These are phyloP conservation scores for Bovichtus variegatus DNA, from an alignment of 2,797 vertebrate genomes.

Conservation along the genomic window DNA sequence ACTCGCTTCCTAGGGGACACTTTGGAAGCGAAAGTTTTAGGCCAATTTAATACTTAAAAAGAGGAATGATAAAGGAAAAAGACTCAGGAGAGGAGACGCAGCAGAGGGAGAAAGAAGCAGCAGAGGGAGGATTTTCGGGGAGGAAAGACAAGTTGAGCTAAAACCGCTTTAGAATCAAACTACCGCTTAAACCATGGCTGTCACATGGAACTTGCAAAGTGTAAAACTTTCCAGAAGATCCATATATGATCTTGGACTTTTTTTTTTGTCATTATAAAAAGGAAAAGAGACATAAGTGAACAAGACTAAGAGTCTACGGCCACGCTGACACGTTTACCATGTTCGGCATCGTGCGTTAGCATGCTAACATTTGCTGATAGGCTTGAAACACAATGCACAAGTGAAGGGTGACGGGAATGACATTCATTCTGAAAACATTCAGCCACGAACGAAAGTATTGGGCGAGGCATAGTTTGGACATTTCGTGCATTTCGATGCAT, in stretches of 20 bases:
- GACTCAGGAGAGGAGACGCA: neutral
- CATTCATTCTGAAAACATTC: neutral
- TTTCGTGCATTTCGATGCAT: neutral
- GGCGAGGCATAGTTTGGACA: no score
- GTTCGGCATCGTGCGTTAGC: neutral
- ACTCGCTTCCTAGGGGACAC: slow-evolving; percentile 18
- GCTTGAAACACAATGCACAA: neutral
- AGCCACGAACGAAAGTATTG: neutral
- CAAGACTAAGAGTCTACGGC: neutral
- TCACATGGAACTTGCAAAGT: neutral
- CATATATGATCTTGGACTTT: neutral
- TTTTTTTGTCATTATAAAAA: neutral
- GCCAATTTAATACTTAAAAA: slow-evolving; percentile 6
- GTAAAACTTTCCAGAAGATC: neutral
- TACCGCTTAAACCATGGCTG: neutral
- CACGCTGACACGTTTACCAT: neutral
- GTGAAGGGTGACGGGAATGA: neutral
- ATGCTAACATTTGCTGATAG: neutral
- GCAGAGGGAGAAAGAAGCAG: neutral
- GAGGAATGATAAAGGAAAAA: neutral
- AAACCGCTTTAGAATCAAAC: neutral
- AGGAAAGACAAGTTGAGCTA: neutral
- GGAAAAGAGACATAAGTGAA: neutral
- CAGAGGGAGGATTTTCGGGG: neutral
- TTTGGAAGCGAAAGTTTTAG: slow-evolving; percentile 11